Base-by-base conservation (phyloP, 2,888 invertebrate species). In the Linnaemya tessellans region DNA sequence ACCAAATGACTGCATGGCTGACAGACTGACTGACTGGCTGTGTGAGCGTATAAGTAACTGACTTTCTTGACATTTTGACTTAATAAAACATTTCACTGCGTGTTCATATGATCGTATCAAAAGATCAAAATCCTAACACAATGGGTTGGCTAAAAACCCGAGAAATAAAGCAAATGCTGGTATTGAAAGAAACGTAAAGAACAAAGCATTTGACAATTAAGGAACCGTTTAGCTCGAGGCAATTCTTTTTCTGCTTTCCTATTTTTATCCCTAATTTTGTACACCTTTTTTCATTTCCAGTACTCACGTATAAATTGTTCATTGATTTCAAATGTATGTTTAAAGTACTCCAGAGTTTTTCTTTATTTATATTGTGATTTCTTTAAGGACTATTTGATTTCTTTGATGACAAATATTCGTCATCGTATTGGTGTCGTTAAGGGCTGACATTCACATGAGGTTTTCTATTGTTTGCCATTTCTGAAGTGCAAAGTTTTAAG, bases 401-500 rank as follows among this genome's bases (percentile, higher is more conserved):
- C 74, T 65, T 75, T 80, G 73, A 71, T 84, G 80, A 81, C 77
- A 80, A 78, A 62, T 82, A 71, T 74, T 78, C 64, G 18, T 82
- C 51, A 46, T 25, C 46, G 43, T 56, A 43, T 54, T 58, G 65
- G 18, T 60, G 60, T 41, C 38, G 20, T 30, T 56, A 30, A 80
- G 73, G 81, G 78, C 54, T 75, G 70, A 73, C 71, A 80, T 71
- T 77, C 56, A 65, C 51, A 18, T 58, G 15, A 79, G 67, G 30
- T 30, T 67, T 15, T 58, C 79, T 60, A 65, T 81, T 85, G 81
- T 85, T 85, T 82, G 75, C 65, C 54, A 77, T 58, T 75, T 82
- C 18, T 82, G 82, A 82, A 85, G 85, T 85, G 85, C 75, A 85
- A 85, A 85, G 85, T 85, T 85, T 85, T 79, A 82, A 82, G 79